A percentile compares a stretch with the other conserved stretches of the same genome.
These are phyloP conservation scores for Anthrax anthrax DNA, from an alignment of 2,888 invertebrate species.

Conservation along the genomic window DNA sequence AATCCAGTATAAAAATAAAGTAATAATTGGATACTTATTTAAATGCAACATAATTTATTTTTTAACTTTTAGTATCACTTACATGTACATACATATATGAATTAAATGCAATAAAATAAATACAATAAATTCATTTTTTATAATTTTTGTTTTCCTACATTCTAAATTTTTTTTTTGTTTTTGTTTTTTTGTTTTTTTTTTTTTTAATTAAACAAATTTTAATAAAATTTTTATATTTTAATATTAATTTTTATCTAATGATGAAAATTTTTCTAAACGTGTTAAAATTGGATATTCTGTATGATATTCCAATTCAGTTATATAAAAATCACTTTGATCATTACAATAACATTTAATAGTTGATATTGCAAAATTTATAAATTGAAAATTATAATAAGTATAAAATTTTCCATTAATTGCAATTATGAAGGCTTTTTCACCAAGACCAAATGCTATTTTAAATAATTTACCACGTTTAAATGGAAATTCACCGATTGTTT, in stretches of 20 bases:
- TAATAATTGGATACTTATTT: no score
- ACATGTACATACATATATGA: no score
- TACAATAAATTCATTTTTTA: no score
- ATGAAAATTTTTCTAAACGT: constrained; percentile 28
- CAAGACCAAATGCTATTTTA: constrained; percentile 31
- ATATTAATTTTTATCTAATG: constrained; percentile 1
- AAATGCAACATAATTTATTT: no score
- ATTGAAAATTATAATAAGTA: constrained; percentile 32
- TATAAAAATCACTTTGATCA: constrained; percentile 26
- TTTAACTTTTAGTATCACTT: no score
- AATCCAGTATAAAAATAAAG: no score
- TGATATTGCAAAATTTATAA: constrained; percentile 27
- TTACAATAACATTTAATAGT: constrained; percentile 25
- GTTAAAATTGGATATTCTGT: constrained; percentile 24
- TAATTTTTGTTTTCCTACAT: no score
- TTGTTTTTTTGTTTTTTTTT: no score
- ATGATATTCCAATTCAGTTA: constrained; percentile 29
- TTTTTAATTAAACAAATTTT: no score
- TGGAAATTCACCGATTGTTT: constrained; percentile 32
- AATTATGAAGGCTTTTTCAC: constrained; percentile 29
- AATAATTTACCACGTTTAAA: constrained; percentile 31
- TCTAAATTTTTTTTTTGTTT: no score
- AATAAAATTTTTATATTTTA: no score
- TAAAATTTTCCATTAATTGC: constrained; percentile 33
- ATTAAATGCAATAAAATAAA: no score